A percentile compares a stretch with the other conserved stretches of the same genome.
Evolutionary conservation across 2,797 vertebrate species (phyloP).

Genomic region (Numenius phaeopus): DNA sequence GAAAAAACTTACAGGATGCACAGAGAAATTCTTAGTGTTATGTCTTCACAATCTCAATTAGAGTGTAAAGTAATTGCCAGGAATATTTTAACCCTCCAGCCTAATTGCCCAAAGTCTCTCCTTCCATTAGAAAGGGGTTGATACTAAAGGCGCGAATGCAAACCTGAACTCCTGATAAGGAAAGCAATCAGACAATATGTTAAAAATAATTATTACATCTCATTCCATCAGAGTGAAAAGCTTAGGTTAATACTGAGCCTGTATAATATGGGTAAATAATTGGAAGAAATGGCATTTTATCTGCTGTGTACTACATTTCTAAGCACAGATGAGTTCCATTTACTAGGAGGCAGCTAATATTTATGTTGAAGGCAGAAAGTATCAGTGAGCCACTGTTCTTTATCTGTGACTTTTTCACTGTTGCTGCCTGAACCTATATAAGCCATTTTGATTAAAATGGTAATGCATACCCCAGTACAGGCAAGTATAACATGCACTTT

Average conservation of each 20-base stretch:
- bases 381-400: background rate
- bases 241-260: background rate
- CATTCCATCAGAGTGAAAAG: background rate
- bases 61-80: constrained; percentile 11
- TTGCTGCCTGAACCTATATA: background rate
- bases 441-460: background rate
- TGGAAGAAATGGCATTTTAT: background rate
- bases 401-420: background rate
- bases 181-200: background rate
- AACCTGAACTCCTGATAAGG: background rate
- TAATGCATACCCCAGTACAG: background rate
- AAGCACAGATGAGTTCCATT: background rate
- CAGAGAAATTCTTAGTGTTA: background rate
- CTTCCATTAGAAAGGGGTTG: background rate
- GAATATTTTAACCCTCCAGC: constrained; percentile 18
- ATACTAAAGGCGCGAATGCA: background rate
- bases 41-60: background rate
- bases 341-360: constrained; percentile 6
- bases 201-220: background rate
- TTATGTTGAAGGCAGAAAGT: background rate
- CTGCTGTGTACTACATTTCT: background rate
- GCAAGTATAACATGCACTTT: background rate
- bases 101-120: background rate
- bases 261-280: background rate
- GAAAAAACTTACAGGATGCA: background rate